phyloP scores from a whole-genome alignment of 2,113 vertebrate species.

The Dromaius novaehollandiae region DNA sequence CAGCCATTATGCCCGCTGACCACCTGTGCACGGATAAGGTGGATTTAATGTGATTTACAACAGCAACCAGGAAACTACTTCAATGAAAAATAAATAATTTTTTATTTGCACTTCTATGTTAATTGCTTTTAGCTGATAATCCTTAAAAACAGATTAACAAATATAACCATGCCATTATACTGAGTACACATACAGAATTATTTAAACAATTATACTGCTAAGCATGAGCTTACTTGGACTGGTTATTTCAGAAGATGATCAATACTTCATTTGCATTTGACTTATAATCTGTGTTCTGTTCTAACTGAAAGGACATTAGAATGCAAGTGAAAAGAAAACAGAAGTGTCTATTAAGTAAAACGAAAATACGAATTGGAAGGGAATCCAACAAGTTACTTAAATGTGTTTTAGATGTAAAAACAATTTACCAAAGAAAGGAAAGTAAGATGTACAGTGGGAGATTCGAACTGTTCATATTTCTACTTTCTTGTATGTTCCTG shows the following conservation, averaged over 20 bases:
- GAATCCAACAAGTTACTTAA: neutral
- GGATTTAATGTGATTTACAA: neutral
- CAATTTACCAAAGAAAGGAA: neutral
- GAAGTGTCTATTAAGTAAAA: neutral
- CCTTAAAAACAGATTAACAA: neutral
- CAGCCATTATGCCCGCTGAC: rapidly evolving
- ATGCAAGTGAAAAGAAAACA: neutral
- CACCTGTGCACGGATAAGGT: rapidly evolving
- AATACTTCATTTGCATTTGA: neutral
- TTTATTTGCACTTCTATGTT: neutral
- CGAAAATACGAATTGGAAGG: neutral
- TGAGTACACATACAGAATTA: neutral
- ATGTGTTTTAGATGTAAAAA: neutral
- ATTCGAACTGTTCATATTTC: neutral
- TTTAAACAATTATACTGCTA: neutral
- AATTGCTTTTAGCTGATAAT: neutral
- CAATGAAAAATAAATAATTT: neutral
- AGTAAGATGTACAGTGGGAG: neutral
- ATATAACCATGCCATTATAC: neutral
- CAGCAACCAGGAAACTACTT: neutral
- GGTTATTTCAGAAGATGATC: neutral
- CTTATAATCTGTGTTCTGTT: neutral
- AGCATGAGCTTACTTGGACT: neutral
- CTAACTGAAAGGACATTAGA: no score
- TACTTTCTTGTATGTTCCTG: neutral